phyloP scores from a whole-genome alignment of 2,113 vertebrate genomes.

The Naja naja region DNA sequence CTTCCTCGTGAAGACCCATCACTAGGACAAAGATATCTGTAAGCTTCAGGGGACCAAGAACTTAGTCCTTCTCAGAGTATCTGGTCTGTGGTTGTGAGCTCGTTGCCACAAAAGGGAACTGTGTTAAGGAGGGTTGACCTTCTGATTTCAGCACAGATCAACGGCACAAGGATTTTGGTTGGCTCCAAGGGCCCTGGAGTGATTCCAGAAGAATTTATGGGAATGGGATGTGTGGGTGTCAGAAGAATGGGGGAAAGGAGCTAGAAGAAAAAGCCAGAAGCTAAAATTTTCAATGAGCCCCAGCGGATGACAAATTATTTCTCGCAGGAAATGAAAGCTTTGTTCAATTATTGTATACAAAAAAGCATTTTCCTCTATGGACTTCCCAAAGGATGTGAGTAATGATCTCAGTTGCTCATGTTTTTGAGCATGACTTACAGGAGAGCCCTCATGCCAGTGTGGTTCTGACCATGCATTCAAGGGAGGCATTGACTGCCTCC shows the following conservation, averaged over 20 bases:
- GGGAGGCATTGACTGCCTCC: neutral
- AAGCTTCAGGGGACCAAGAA: neutral
- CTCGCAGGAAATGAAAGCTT: neutral
- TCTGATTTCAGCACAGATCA: neutral
- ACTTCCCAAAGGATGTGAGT: neutral
- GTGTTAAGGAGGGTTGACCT: neutral
- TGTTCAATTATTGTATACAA: neutral
- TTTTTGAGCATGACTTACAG: neutral
- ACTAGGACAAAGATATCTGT: neutral
- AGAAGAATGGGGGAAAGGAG: constrained; percentile 6
- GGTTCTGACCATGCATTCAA: neutral
- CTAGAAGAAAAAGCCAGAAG: neutral
- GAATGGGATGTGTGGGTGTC: neutral
- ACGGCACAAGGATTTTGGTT: neutral
- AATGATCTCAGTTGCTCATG: neutral
- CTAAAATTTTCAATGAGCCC: neutral
- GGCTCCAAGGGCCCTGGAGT: neutral
- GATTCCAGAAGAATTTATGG: neutral
- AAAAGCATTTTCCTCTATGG: neutral
- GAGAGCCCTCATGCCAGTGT: neutral
- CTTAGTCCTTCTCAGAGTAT: neutral
- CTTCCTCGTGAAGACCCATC: neutral
- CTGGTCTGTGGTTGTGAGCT: neutral
- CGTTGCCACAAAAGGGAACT: neutral
- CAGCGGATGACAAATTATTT: neutral